A percentile compares a stretch with the other conserved stretches of the same genome.
Evolutionary conservation across 2,888 invertebrate species (phyloP).

Genomic region (Ochropacha duplaris): DNA sequence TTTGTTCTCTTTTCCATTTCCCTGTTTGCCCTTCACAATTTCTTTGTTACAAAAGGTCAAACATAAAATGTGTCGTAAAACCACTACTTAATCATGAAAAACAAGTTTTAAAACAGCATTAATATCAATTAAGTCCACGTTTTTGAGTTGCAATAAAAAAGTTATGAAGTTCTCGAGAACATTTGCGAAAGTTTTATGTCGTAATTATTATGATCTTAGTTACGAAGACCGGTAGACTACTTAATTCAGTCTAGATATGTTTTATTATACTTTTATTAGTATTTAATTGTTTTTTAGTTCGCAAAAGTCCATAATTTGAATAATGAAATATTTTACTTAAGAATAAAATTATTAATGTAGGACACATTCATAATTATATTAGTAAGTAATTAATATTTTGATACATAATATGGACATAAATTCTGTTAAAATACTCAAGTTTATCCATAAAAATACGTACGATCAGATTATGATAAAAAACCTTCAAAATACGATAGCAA

Average conservation of each 20-base stretch:
- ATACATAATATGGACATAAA: too few relatives aligned
- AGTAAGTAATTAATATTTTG: too few relatives aligned
- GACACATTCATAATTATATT: too few relatives aligned
- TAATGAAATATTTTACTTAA: too few relatives aligned
- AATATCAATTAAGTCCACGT: constrained; percentile 21
- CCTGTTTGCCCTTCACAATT: not conserved
- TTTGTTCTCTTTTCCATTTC: not conserved
- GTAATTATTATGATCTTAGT: not conserved
- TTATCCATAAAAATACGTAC: too few relatives aligned
- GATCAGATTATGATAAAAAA: too few relatives aligned
- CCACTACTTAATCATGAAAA: constrained; percentile 3
- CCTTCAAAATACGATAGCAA: not conserved
- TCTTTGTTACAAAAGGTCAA: not conserved
- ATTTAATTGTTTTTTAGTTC: too few relatives aligned
- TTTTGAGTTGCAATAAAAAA: constrained; percentile 19
- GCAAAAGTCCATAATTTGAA: not conserved
- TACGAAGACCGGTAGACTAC: not conserved
- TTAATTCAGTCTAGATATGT: not conserved
- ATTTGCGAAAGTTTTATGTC: constrained; percentile 1
- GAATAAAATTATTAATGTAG: too few relatives aligned
- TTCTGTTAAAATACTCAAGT: too few relatives aligned
- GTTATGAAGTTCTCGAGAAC: constrained; percentile 9
- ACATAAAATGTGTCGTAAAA: constrained; percentile 13
- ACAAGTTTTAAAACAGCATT: constrained; percentile 20
- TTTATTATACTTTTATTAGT: too few relatives aligned